Evolutionary conservation across 2,797 vertebrate species (phyloP).

Genomic region (Hydrophis major): DNA sequence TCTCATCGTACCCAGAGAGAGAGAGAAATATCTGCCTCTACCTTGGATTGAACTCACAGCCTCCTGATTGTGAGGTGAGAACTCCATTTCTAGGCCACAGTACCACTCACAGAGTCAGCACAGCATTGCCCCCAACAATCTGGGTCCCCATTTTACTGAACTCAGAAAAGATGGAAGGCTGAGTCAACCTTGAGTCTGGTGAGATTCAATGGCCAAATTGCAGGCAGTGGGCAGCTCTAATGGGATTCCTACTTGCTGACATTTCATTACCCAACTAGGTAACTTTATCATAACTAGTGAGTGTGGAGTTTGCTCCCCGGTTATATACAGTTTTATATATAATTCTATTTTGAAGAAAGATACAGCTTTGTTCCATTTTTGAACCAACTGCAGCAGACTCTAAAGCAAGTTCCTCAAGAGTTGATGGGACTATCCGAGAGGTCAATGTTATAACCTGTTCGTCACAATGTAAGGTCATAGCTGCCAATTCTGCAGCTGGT

Average conservation of each 20-base stretch:
- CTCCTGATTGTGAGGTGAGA: no score
- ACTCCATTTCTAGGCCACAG: no score
- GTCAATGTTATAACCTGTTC: neutral
- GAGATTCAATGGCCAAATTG: no score
- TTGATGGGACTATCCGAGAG: neutral
- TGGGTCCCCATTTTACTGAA: no score
- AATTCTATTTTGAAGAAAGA: neutral
- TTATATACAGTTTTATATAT: neutral
- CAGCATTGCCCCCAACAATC: no score
- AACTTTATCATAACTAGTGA: neutral
- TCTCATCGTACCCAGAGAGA: no score
- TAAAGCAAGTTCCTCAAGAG: neutral
- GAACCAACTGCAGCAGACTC: neutral
- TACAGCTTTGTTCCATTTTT: neutral
- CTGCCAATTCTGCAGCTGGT: neutral
- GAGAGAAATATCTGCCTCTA: no score
- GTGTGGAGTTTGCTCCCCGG: neutral
- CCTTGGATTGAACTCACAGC: no score
- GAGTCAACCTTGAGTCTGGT: no score
- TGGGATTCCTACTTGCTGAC: neutral
- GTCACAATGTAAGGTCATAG: neutral
- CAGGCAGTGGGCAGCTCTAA: neutral
- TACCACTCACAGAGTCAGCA: no score
- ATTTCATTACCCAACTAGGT: neutral
- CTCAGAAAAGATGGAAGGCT: no score